These are phyloP conservation scores for Flexamia atlantica DNA, from an alignment of 2,888 invertebrate genomes.

Conservation along the genomic window DNA sequence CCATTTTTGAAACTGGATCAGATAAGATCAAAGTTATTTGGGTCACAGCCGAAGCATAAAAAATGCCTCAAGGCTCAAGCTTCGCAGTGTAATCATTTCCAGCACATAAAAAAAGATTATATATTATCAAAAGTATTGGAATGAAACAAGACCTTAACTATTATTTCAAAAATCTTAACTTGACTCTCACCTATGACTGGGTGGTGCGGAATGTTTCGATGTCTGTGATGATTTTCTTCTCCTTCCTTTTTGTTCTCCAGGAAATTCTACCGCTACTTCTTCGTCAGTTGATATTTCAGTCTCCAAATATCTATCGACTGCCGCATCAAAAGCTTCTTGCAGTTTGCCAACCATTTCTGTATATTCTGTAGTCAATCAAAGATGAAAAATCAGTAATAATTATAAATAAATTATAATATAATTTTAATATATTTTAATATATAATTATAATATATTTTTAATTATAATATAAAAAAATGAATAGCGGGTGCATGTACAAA, in stretches of 20 bases:
- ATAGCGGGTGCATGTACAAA: too few relatives aligned
- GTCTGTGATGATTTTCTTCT: constrained; percentile 66
- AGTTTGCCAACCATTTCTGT: constrained; percentile 93
- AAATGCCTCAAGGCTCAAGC: constrained; percentile 25
- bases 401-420: too few relatives aligned
- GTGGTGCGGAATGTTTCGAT: constrained; percentile 55
- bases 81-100: constrained; percentile 23
- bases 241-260: constrained; percentile 72
- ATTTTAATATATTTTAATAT: too few relatives aligned
- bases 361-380: constrained; percentile 86
- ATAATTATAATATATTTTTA: too few relatives aligned
- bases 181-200: constrained; percentile 41
- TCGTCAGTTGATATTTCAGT: constrained; percentile 88
- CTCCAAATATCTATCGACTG: constrained; percentile 90
- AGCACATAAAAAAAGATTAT: too few relatives aligned
- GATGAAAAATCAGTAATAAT: too few relatives aligned
- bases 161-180: too few relatives aligned
- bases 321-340: constrained; percentile 88
- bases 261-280: constrained; percentile 73
- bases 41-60: constrained; percentile 17
- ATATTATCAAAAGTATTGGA: too few relatives aligned
- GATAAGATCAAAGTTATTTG: constrained; percentile 35
- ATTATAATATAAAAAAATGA: too few relatives aligned
- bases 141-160: too few relatives aligned
- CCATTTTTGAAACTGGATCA: constrained; percentile 17